Evolutionary conservation across 2,888 invertebrate species (phyloP).

Genomic region (Aethes cnicana): DNA sequence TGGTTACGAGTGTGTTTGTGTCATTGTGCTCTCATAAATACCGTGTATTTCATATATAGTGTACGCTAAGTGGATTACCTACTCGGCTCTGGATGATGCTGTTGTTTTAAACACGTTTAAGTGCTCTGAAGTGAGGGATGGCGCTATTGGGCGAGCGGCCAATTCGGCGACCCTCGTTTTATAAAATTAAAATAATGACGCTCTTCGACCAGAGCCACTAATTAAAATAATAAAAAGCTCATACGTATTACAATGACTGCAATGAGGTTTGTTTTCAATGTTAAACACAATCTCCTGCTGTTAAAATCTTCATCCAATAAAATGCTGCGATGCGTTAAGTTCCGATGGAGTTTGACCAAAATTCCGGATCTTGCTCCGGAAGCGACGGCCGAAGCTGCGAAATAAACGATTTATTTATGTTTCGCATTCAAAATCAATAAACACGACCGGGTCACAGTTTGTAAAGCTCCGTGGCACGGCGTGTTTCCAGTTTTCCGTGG

Average conservation of each 20-base stretch:
- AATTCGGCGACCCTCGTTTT: constrained; percentile 12
- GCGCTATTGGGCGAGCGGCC: constrained; percentile 17
- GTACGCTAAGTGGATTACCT: constrained; percentile 59
- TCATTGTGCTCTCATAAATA: constrained; percentile 50
- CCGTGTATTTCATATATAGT: constrained; percentile 45
- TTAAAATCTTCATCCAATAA: no score
- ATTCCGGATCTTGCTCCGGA: neutral
- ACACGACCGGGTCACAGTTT: constrained; percentile 24
- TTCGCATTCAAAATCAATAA: constrained; percentile 27
- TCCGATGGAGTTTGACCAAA: no score
- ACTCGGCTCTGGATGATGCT: constrained; percentile 58
- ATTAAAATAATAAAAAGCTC: no score
- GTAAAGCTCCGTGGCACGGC: constrained; percentile 7
- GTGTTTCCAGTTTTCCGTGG: constrained; percentile 9
- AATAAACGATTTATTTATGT: constrained; percentile 26
- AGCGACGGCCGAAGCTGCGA: neutral
- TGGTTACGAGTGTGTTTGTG: constrained; percentile 40
- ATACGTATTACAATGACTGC: no score
- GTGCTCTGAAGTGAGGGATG: constrained; percentile 52
- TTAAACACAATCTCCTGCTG: no score
- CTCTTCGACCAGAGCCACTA: no score
- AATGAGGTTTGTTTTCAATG: no score
- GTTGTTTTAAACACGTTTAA: constrained; percentile 53
- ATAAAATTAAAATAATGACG: no score
- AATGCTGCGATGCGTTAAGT: no score